Evolutionary conservation across 2,888 invertebrate species (phyloP), one percentile per base, ranked within the genome.

Genomic region (Agrochola circellaris): DNA sequence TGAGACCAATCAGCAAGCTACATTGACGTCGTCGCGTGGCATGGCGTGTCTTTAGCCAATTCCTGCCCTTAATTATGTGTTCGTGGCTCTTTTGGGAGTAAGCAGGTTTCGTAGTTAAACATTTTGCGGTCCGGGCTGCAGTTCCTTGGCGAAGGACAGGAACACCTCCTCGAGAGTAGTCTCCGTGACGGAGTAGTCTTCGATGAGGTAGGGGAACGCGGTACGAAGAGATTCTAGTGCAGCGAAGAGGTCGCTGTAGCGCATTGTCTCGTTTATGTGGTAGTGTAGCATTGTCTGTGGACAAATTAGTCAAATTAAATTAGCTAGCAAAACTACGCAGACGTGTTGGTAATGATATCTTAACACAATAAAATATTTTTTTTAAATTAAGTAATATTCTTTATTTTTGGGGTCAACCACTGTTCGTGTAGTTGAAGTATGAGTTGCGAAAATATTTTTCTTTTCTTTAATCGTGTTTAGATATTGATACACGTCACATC

Each of bases 131-230:
- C 3, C 56, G 15, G 9, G 17, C 67, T 67, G 67, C 6, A 56
- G 67, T n/a, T 90, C 90, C 76, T 90, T 92, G 0, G 96, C 96
- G 82, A 95, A 97, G 85, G 90, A 94, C 79, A 98, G 93, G 93
- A 98, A 98, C 78, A 98, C 98, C 93, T 98, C 98, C 92, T 98
- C 98, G 38, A 98, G 95, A 0, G 98, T 98, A 15, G 98, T 98
- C 93, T 98, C 98, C 60, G 98, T 98, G 6, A 98, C 97, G 0
- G 98, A 97, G 93, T 98, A 98, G 94, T 98, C 98, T 84, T 98
- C 98, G 7, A 98, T 95, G 79, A 97, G 94, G 0, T 83, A 34
- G 0, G 95, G 92, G 87, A 93, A 93, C 17, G 88, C 81, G 0
- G 84, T 73, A 85, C 97, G 97, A 1, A 97, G 92, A 0, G 89